Percentiles rank a stretch among this genome's conserved stretches.
phyloP scores from a whole-genome alignment of 2,888 invertebrate species.

The Subacronicta megacephala region DNA sequence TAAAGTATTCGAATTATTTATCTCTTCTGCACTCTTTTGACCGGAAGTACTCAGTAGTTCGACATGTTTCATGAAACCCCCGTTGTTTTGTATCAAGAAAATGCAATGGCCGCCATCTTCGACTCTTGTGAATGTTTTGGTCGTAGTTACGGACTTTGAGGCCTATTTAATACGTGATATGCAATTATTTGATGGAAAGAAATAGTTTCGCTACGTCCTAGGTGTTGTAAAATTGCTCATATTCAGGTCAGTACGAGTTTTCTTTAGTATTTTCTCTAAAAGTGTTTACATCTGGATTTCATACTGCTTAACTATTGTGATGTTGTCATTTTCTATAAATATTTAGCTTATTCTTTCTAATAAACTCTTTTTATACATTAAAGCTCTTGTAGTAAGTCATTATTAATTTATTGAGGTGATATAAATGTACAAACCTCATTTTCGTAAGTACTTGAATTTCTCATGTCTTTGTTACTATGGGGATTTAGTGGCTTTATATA shows the following conservation, averaged over 20 bases:
- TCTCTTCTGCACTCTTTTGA: constrained; percentile 52
- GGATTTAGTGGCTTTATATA: constrained; percentile 58
- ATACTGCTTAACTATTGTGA: constrained; percentile 89
- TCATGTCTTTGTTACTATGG: constrained; percentile 82
- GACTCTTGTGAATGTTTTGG: constrained; percentile 95
- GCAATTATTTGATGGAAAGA: constrained; percentile 82
- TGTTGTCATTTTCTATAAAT: constrained; percentile 86
- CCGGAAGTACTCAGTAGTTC: constrained; percentile 79
- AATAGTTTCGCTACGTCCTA: constrained; percentile 82
- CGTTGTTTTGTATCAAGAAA: constrained; percentile 94
- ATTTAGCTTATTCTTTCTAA: constrained; percentile 63
- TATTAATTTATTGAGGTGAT: constrained; percentile 61
- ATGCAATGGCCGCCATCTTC: constrained; percentile 96
- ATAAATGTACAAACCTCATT: constrained; percentile 84
- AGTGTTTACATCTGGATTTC: constrained; percentile 94
- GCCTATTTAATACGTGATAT: constrained; percentile 83
- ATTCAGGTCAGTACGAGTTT: constrained; percentile 80
- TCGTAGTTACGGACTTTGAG: constrained; percentile 88
- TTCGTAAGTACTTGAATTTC: constrained; percentile 80
- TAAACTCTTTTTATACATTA: constrained; percentile 40
- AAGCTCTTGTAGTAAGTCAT: constrained; percentile 61
- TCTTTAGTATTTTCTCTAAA: constrained; percentile 80
- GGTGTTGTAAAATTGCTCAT: constrained; percentile 75
- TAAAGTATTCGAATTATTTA: accelerated
- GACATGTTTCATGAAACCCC: constrained; percentile 87